Conservation (phyloP, 2,888 invertebrate genomes). For the Timema podura region DNA sequence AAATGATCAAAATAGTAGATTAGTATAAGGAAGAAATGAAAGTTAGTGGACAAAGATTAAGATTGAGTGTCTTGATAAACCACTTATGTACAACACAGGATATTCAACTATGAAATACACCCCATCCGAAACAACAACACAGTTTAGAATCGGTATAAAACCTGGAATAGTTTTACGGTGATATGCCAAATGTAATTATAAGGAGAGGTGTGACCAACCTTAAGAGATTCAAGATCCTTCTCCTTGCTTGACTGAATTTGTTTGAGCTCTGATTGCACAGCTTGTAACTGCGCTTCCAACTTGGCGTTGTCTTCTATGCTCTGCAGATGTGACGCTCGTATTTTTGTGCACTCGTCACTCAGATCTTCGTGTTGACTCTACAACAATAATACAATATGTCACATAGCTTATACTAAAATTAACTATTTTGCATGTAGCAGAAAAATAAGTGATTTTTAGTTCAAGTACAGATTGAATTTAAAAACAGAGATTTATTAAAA, state of each 20-base stretch:
- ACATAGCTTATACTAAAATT: neutral
- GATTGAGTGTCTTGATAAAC: too few species aligned
- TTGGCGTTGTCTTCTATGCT: conserved; percentile 46
- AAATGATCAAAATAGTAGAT: neutral
- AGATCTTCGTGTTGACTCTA: conserved; percentile 52
- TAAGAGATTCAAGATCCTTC: conserved; percentile 45
- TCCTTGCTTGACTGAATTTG: conserved; percentile 43
- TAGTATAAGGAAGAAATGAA: too few species aligned
- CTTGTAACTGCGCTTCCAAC: conserved; percentile 48
- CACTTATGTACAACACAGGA: too few species aligned
- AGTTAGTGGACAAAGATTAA: too few species aligned
- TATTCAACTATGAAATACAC: too few species aligned
- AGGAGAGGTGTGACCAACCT: conserved; percentile 39
- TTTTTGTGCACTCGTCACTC: conserved; percentile 48
- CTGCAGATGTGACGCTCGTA: conserved; percentile 46
- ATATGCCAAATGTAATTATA: neutral
- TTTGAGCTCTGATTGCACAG: conserved; percentile 48
- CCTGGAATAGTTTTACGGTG: neutral
- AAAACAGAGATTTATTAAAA: too few species aligned
- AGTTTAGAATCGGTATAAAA: neutral
- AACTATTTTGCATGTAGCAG: neutral
- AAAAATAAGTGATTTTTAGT: neutral
- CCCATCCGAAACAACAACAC: too few species aligned
- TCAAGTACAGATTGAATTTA: neutral
- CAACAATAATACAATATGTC: conserved; percentile 31